A percentile compares a stretch with the other conserved stretches of the same genome.
These are phyloP conservation scores for Cinara cedri DNA, from an alignment of 2,888 invertebrate genomes.

Conservation along the genomic window DNA sequence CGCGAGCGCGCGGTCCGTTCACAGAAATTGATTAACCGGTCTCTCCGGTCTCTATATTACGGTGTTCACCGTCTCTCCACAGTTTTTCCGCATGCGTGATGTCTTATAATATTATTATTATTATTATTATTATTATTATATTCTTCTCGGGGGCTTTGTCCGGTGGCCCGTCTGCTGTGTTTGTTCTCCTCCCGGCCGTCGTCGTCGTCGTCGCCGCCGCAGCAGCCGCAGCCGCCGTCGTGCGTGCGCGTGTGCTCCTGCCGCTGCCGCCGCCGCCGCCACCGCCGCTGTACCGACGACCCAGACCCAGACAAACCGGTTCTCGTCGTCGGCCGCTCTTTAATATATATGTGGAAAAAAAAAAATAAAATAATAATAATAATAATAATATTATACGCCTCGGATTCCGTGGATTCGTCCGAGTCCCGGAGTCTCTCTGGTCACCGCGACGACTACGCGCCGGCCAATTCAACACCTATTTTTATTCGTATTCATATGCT, in stretches of 20 bases:
- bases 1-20: slow-evolving; percentile 23
- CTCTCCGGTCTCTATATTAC: slow-evolving; percentile 35
- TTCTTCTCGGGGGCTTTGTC: slow-evolving; percentile 53
- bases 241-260: not conserved
- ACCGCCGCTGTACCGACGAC: slow-evolving; percentile 1
- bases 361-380: not conserved
- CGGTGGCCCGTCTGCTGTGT: slow-evolving; percentile 50
- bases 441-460: too few species aligned
- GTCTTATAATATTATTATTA: not conserved
- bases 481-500: not conserved
- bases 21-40: slow-evolving; percentile 57
- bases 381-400: slow-evolving; percentile 34
- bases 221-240: not conserved
- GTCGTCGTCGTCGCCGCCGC: slow-evolving; percentile 16
- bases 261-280: slow-evolving; percentile 21
- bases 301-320: slow-evolving; percentile 52
- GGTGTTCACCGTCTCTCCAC: not conserved
- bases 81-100: not conserved
- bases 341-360: too few species aligned
- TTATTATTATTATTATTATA: slow-evolving; percentile 24
- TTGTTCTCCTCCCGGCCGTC: slow-evolving; percentile 20
- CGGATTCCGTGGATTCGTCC: slow-evolving; percentile 46
- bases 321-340: slow-evolving; percentile 21
- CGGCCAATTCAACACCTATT: slow-evolving; percentile 42
- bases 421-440: too few species aligned